These are phyloP conservation scores for Polia nebulosa DNA, from an alignment of 2,888 invertebrate genomes.

Conservation along the genomic window DNA sequence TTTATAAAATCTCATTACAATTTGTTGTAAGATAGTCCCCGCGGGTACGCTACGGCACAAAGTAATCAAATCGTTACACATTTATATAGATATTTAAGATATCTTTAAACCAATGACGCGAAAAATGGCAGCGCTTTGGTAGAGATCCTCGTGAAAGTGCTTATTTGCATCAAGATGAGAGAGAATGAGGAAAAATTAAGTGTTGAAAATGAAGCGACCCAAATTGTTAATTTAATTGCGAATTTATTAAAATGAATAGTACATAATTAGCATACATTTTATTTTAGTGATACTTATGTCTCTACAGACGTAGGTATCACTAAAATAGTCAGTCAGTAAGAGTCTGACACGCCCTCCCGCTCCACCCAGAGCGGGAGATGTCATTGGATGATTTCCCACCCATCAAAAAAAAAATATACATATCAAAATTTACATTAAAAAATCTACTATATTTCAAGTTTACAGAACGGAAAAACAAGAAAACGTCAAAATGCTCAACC, in stretches of 20 bases:
- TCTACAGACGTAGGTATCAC: not conserved
- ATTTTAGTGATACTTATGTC: conserved; percentile 15
- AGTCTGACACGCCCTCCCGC: no score
- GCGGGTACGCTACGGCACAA: conserved; percentile 42
- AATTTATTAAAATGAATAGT: conserved; percentile 48
- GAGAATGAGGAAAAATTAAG: conserved; percentile 56
- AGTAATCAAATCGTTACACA: conserved; percentile 63
- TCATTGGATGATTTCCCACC: no score
- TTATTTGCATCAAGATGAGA: conserved; percentile 69
- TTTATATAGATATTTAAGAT: conserved; percentile 56
- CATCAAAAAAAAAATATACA: no score
- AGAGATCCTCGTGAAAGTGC: conserved; percentile 59
- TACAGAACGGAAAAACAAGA: not conserved
- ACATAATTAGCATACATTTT: conserved; percentile 18
- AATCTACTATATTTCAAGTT: no score
- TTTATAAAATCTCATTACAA: conserved; percentile 60
- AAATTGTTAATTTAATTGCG: conserved; percentile 55
- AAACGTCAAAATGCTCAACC: not conserved
- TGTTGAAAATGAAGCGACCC: conserved; percentile 37
- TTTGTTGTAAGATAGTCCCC: conserved; percentile 45
- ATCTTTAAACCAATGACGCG: conserved; percentile 64
- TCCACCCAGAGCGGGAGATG: no score
- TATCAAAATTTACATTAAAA: no score
- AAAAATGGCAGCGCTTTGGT: conserved; percentile 64
- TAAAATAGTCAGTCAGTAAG: no score